Base-by-base conservation (phyloP, 2,888 invertebrate genomes). In the Nemoura dubitans region DNA sequence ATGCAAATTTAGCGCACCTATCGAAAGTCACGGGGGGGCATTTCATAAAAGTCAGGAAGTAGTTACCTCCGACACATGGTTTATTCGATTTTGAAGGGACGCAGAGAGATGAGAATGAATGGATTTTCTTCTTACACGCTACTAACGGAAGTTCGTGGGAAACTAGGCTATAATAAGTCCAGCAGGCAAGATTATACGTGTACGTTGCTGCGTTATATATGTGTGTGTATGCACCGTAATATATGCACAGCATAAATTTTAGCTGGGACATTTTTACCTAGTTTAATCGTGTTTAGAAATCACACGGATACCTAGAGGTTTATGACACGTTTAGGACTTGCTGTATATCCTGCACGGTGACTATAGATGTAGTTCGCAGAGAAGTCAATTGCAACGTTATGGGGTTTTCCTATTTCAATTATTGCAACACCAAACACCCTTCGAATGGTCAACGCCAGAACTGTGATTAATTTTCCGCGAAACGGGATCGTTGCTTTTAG, bases 31-130 rank as follows among this genome's bases (percentile, higher is more conserved):
- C 10, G 59, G 21, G 59, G 59, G 59, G 59, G 59, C 6, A 3
- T 59, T 59, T 59, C 14, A 59, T 59, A 59, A 59, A 59, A 59
- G 59, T 59, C 59, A 59, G 59, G 59, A 59, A 59, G 59, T 59
- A 21, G 59, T 59, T 59, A 21, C 59, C 59, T 7, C 21, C 59
- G 59, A 14, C 59, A 21, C 59, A 59, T 59, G 59, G 10, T 59
- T 59, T 59, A 59, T 59, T 59, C 59, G 59, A 59, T 59, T 59
- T 59, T 59, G 59, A 59, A 59, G 59, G 59, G 14, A 59, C 59
- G 59, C 6, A 3, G 59, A 59, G 59, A 59, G 59, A 59, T 59
- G 59, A 59, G 59, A 59, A 59, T 59, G 59, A 59, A 59, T 59
- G 21, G 59, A 59, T 59, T 59, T 59, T 59, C 59, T 59, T 59